These are phyloP conservation scores for Clunio marinus DNA, from an alignment of 2,888 invertebrate species.

Conservation along the genomic window DNA sequence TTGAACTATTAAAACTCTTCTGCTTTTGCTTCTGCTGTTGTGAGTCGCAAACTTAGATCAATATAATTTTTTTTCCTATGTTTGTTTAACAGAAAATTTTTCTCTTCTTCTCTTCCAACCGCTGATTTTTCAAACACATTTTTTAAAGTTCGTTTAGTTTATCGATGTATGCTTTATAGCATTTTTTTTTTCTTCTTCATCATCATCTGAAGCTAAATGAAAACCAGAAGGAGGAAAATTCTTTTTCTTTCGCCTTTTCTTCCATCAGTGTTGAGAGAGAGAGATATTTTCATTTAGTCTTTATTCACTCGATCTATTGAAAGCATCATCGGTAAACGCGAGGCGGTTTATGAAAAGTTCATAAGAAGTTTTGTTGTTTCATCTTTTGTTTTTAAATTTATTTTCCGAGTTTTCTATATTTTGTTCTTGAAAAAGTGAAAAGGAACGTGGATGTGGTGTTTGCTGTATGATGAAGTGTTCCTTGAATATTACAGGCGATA, in stretches of 20 bases:
- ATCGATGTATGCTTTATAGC: slow-evolving; percentile 13
- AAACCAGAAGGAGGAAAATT: slow-evolving; percentile 36
- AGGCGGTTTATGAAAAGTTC: slow-evolving; percentile 2
- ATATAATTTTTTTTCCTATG: not conserved
- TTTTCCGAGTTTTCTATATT: too few species aligned
- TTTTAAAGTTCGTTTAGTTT: slow-evolving; percentile 31
- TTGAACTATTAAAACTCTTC: not conserved
- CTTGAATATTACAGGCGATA: not conserved
- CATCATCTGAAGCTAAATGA: slow-evolving; percentile 3
- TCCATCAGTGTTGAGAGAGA: not conserved
- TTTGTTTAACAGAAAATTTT: not conserved
- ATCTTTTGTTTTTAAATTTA: not conserved
- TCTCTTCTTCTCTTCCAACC: not conserved
- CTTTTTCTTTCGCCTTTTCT: not conserved
- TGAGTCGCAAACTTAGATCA: not conserved
- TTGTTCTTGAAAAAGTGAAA: slow-evolving; percentile 1
- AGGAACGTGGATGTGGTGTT: not conserved
- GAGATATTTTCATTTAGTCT: slow-evolving; percentile 25
- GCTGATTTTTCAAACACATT: not conserved
- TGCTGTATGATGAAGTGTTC: not conserved
- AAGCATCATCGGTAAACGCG: slow-evolving; percentile 25
- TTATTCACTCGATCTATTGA: slow-evolving; percentile 39
- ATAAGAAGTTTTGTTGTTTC: slow-evolving; percentile 13
- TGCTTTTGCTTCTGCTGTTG: too few species aligned
- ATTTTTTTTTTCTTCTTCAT: slow-evolving; percentile 2